These are phyloP conservation scores for Okapia johnstoni DNA, from an alignment of 2,113 vertebrate genomes.

Conservation along the genomic window DNA sequence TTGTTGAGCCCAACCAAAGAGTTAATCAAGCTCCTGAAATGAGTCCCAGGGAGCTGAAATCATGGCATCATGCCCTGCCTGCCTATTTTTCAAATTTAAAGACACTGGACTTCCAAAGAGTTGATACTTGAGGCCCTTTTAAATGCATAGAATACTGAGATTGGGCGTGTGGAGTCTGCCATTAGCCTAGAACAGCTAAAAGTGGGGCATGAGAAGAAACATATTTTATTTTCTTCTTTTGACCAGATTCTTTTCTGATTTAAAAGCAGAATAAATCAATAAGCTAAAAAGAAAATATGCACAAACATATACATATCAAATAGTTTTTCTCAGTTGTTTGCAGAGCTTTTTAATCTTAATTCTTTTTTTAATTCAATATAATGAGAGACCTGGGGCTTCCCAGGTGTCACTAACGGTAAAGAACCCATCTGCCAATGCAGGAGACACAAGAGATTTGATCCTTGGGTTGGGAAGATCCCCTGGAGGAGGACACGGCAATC, in stretches of 20 bases:
- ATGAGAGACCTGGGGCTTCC: not conserved
- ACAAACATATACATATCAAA: not conserved
- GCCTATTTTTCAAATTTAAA: constrained; percentile 66
- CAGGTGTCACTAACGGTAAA: not conserved
- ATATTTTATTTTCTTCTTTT: not conserved
- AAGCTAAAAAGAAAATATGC: not conserved
- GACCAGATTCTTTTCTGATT: not conserved
- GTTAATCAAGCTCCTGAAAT: constrained; percentile 73
- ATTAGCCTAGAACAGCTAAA: not conserved
- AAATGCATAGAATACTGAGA: constrained; percentile 39
- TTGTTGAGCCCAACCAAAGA: constrained; percentile 58
- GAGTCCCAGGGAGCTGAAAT: constrained; percentile 59
- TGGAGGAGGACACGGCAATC: not conserved
- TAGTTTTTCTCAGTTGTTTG: not conserved
- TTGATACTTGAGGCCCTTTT: constrained; percentile 39
- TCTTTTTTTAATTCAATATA: not conserved
- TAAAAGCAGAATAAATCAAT: constrained; percentile 10
- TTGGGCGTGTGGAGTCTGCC: not conserved
- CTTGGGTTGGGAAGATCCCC: not conserved
- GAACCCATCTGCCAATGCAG: not conserved
- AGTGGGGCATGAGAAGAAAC: not conserved
- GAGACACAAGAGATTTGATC: not conserved
- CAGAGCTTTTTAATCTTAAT: not conserved
- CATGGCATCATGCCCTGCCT: constrained; percentile 59
- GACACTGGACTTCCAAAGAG: constrained; percentile 22